These are phyloP conservation scores for Achroia grisella DNA, from an alignment of 1,140 invertebrate genomes.

Conservation along the genomic window DNA sequence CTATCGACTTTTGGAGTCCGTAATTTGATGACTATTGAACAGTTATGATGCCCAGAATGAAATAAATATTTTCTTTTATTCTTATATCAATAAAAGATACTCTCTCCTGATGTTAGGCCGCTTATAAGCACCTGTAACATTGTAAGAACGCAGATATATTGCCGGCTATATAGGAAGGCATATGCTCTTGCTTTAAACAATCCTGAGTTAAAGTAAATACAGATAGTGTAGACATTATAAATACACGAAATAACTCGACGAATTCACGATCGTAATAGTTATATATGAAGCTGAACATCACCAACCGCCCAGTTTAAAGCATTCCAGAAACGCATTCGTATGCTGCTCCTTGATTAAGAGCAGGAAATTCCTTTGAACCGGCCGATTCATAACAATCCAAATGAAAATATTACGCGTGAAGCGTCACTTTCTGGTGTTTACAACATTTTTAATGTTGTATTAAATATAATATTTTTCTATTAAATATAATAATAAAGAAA, in stretches of 20 bases:
- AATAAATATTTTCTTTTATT: too few species aligned
- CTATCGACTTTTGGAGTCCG: too few species aligned
- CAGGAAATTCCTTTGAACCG: slow-evolving; percentile 63
- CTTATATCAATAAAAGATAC: too few species aligned
- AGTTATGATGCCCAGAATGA: too few species aligned
- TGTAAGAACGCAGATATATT: too few species aligned
- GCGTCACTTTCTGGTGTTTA: slow-evolving; percentile 19
- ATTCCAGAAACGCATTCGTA: slow-evolving; percentile 33
- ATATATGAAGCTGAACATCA: slow-evolving; percentile 21
- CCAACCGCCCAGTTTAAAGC: slow-evolving; percentile 22
- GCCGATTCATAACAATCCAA: slow-evolving; percentile 45
- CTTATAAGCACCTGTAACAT: too few species aligned
- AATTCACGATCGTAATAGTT: slow-evolving; percentile 2
- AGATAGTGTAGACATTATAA: slow-evolving; percentile 18
- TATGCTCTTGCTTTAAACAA: slow-evolving; percentile 10
- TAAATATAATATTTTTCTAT: too few species aligned
- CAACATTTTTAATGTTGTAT: slow-evolving; percentile 2
- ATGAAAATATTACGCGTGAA: slow-evolving; percentile 46
- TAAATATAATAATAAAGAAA: too few species aligned
- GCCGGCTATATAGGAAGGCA: too few species aligned
- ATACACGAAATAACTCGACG: slow-evolving; percentile 6
- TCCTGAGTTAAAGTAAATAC: too few species aligned
- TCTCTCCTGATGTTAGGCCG: too few species aligned
- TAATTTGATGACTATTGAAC: too few species aligned
- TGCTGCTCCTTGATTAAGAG: slow-evolving; percentile 44